Evolutionary conservation across 2,888 invertebrate genomes (phyloP).

Genomic region (Caenorhabditis sp.): DNA sequence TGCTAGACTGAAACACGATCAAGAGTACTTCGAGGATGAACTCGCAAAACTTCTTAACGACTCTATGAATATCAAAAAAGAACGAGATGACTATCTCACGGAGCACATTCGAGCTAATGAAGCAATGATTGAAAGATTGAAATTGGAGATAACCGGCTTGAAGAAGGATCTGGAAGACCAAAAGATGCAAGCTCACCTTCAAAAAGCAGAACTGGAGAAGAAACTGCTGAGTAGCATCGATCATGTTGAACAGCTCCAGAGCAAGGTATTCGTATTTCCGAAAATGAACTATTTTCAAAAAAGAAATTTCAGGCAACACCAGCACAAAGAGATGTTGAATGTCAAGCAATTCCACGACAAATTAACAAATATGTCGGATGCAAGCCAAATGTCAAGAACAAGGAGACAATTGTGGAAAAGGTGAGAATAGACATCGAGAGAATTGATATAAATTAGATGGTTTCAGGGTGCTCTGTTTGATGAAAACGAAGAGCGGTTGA

Average conservation of each 20-base stretch:
- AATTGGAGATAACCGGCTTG: constrained; percentile 72
- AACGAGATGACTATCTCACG: constrained; percentile 79
- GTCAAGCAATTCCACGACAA: constrained; percentile 78
- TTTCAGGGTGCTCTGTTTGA: constrained; percentile 78
- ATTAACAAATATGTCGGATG: constrained; percentile 82
- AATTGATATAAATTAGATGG: neutral
- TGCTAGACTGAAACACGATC: constrained; percentile 62
- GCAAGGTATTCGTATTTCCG: constrained; percentile 16
- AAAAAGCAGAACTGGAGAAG: constrained; percentile 79
- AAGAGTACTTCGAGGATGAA: constrained; percentile 77
- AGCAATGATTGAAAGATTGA: constrained; percentile 62
- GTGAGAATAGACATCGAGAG: constrained; percentile 24
- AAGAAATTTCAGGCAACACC: constrained; percentile 71
- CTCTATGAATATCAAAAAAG: constrained; percentile 76
- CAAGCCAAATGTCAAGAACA: constrained; percentile 74
- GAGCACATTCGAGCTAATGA: constrained; percentile 75
- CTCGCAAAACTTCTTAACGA: constrained; percentile 77
- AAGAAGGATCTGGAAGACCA: constrained; percentile 75
- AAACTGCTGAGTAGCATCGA: constrained; percentile 78
- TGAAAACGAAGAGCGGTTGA: constrained; percentile 75
- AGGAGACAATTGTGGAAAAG: constrained; percentile 77
- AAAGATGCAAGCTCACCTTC: constrained; percentile 74
- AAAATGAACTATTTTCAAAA: neutral
- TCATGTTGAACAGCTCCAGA: constrained; percentile 71
- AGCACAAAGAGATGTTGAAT: constrained; percentile 78